These are phyloP conservation scores for Chloropsis cyanopogon DNA, from an alignment of 2,113 vertebrate species.

Conservation along the genomic window DNA sequence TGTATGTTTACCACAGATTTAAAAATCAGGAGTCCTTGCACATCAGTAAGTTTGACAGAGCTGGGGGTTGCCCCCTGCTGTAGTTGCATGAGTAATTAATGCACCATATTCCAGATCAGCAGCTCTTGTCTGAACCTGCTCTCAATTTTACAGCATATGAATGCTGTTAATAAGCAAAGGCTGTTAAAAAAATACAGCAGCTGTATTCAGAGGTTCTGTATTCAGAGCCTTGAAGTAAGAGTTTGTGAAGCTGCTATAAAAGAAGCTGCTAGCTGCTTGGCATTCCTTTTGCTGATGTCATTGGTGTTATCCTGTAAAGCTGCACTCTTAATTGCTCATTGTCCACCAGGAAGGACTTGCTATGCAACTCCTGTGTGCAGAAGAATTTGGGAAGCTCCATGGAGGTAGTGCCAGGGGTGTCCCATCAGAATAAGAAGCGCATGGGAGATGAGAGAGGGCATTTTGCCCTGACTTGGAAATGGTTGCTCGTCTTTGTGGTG, in stretches of 20 bases:
- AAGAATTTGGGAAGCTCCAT: neutral
- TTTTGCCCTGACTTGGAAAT: neutral
- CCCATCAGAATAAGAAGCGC: neutral
- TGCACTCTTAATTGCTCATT: neutral
- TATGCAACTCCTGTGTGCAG: neutral
- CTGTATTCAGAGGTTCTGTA: neutral
- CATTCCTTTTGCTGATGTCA: neutral
- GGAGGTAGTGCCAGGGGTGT: neutral
- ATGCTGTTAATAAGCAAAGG: neutral
- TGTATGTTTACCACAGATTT: neutral
- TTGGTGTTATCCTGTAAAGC: neutral
- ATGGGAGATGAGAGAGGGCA: neutral
- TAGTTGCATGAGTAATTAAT: neutral
- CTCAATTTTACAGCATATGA: neutral
- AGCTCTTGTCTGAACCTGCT: neutral
- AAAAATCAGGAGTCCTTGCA: neutral
- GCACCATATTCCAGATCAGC: neutral
- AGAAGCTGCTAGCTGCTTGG: neutral
- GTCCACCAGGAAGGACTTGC: neutral
- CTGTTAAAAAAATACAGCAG: neutral
- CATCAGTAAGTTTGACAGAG: neutral
- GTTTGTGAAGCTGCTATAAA: neutral
- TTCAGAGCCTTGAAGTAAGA: neutral
- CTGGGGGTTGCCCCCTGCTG: neutral
- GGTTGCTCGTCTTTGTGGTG: neutral